Evolutionary conservation across 1,140 invertebrate species (phyloP).

Genomic region (Macrobrachium nipponense): DNA sequence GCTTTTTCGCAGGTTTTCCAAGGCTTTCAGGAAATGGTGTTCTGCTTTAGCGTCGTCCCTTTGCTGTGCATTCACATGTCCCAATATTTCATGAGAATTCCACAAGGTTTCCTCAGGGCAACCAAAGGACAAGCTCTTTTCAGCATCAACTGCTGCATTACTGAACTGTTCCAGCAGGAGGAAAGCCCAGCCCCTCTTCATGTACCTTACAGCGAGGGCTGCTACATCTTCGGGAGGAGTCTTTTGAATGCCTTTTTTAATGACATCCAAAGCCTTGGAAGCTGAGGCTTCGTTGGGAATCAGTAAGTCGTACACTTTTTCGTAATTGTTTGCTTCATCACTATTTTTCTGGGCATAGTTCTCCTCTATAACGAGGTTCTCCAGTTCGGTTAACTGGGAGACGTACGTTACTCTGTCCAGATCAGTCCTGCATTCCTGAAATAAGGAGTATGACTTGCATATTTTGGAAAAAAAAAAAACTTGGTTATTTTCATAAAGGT

Average conservation of each 20-base stretch:
- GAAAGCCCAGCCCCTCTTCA: conserved; percentile 60
- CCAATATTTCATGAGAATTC: conserved; percentile 58
- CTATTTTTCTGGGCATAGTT: conserved; percentile 49
- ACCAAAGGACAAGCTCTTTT: conserved; percentile 37
- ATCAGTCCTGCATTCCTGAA: conserved; percentile 54
- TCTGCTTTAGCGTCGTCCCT: conserved; percentile 48
- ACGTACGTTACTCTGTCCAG: conserved; percentile 51
- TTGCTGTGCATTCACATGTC: conserved; percentile 34
- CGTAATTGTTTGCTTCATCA: conserved; percentile 43
- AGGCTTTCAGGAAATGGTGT: conserved; percentile 41
- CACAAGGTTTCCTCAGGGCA: conserved; percentile 46
- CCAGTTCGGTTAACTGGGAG: conserved; percentile 25
- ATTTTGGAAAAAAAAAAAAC: background rate
- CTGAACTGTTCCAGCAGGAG: conserved; percentile 53
- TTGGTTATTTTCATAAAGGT: conserved; percentile 11
- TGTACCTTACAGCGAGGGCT: conserved; percentile 49
- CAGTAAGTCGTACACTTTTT: conserved; percentile 53
- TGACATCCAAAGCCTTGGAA: conserved; percentile 49
- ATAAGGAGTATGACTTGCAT: background rate
- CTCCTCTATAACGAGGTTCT: conserved; percentile 16
- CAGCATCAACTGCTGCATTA: conserved; percentile 44
- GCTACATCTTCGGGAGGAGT: conserved; percentile 33
- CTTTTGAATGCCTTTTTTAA: conserved; percentile 50
- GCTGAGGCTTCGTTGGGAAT: conserved; percentile 51
- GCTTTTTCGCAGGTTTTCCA: conserved; percentile 53